Base-by-base conservation (phyloP, 2,113 vertebrate species). In the Xyliphius kryptos region DNA sequence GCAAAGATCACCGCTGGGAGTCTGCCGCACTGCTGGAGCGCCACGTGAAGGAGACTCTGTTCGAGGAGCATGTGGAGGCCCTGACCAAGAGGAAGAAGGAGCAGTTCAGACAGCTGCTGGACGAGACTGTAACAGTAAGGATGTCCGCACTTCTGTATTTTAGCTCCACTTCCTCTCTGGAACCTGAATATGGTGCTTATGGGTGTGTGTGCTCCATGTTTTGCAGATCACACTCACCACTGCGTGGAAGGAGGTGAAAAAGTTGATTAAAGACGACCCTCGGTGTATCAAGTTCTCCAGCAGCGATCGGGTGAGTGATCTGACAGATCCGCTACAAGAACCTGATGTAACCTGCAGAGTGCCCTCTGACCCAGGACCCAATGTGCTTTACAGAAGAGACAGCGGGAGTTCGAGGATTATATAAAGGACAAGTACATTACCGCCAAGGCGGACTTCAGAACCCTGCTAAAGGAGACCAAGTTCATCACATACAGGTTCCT, bases 401-500 rank as follows among this genome's bases (percentile, higher is more conserved):
- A 98, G 69, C 87, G 96, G 62, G 96, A 98, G 71, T 99, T 98
- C 87, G 95, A 99, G 79, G 95, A 99, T 11, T 99, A 98, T 81
- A 98, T 99, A 80, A 88, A 96, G 86, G 96, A 99, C 84, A 99
- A 99, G 72, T 97, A 97, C 77, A 97, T 99, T 76, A 98, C n/a
- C n/a, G n/a, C n/a, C n/a, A n/a, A n/a, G n/a, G n/a, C n/a, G n/a
- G n/a, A n/a, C n/a, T n/a, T n/a, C n/a, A n/a, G n/a, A n/a, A n/a
- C n/a, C n/a, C n/a, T n/a, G n/a, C n/a, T n/a, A n/a, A n/a, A n/a
- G n/a, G 96, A 99, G 86, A 99, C 96, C 65, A 99, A 99, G 88
- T 99, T 99, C 77, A 98, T 99, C 80, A 99, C 96, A 0, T 98
- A 99, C 77, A 94, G 93, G 96, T 97, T n/a, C n/a, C n/a, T n/a